Evolutionary conservation across 2,888 invertebrate genomes (phyloP).

Genomic region (Eristalis arbustorum): DNA sequence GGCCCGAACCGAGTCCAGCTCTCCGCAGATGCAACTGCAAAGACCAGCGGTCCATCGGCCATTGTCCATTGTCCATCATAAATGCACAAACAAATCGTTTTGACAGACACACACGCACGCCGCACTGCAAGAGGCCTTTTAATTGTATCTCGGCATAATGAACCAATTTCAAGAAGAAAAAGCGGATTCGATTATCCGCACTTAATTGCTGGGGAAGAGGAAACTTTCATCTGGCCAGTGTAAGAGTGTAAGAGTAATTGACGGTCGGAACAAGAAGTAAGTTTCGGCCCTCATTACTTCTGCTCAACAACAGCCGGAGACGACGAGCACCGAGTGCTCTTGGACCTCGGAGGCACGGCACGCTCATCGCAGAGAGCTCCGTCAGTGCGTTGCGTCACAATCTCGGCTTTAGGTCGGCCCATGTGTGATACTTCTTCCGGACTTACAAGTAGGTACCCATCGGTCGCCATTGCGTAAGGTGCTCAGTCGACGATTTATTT

Average conservation of each 20-base stretch:
- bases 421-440: slow-evolving; percentile 5
- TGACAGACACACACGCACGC: background rate
- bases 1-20: background rate
- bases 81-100: slow-evolving; percentile 2
- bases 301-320: background rate
- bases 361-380: background rate
- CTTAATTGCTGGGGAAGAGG: slow-evolving; percentile 13
- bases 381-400: slow-evolving; percentile 23
- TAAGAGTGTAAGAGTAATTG: background rate
- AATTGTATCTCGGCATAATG: slow-evolving; percentile 16
- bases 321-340: background rate
- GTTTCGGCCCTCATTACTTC: background rate
- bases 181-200: slow-evolving; percentile 7
- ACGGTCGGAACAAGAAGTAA: background rate
- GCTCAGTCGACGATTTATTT: background rate
- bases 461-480: slow-evolving; percentile 5
- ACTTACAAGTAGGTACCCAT: background rate
- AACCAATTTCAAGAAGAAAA: slow-evolving; percentile 21
- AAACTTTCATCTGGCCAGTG: slow-evolving; percentile 19
- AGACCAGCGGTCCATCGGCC: slow-evolving; percentile 9
- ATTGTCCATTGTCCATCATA: slow-evolving; percentile 8
- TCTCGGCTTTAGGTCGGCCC: slow-evolving; percentile 1
- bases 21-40: background rate
- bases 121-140: background rate
- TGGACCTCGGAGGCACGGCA: background rate